phyloP scores from a whole-genome alignment of 2,888 invertebrate genomes.

The Cephus nigrinus region DNA sequence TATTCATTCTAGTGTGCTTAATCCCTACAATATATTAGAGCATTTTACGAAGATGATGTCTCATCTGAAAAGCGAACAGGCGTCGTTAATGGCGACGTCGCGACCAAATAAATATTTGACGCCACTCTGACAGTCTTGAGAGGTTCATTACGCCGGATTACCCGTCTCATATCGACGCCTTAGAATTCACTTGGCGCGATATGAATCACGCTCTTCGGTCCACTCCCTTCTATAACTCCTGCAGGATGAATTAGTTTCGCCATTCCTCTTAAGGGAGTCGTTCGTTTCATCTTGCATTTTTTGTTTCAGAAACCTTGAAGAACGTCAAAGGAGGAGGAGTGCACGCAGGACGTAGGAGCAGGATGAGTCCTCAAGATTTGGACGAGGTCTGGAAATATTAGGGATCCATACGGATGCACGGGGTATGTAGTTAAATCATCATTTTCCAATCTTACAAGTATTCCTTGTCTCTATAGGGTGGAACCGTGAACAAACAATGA shows the following conservation, averaged over 20 bases:
- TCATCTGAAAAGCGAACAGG: background rate
- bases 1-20: background rate
- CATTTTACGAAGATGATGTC: background rate
- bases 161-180: conserved; percentile 58
- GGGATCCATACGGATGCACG: background rate
- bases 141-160: conserved; percentile 61
- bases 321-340: background rate
- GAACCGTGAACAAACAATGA: background rate
- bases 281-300: background rate
- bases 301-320: background rate
- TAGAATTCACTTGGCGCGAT: conserved; percentile 47
- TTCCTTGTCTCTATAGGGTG: background rate
- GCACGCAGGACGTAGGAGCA: background rate
- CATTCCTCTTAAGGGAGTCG: background rate
- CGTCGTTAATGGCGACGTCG: conserved; percentile 24
- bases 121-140: conserved; percentile 51
- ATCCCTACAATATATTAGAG: background rate
- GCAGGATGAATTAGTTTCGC: background rate
- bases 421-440: background rate
- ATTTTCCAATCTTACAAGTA: background rate
- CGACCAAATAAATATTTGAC: conserved; percentile 56
- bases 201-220: conserved; percentile 49
- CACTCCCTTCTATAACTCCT: background rate
- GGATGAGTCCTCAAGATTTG: background rate
- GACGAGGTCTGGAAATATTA: background rate